phyloP scores from a whole-genome alignment of 2,888 invertebrate species.

The Campoplex nolae region DNA sequence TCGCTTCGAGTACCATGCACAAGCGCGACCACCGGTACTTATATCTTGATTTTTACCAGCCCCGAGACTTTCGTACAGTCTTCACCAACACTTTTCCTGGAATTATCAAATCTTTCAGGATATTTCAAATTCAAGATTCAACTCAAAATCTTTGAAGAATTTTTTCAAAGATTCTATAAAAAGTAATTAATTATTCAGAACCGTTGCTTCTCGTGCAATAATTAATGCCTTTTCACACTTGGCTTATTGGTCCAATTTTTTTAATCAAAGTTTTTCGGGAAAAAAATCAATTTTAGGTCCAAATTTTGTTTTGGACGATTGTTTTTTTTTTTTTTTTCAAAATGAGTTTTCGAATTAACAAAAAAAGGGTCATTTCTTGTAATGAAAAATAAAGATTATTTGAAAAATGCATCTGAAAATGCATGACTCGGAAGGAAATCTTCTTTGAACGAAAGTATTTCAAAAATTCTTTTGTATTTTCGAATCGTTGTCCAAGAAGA shows the following conservation, averaged over 20 bases:
- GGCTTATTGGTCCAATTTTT: too few relatives aligned
- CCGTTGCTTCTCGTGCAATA: background rate
- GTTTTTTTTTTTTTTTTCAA: background rate
- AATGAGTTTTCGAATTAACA: background rate
- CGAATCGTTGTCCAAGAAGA: background rate
- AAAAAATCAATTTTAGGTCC: too few relatives aligned
- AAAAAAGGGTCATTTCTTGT: too few relatives aligned
- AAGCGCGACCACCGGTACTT: conserved; percentile 68
- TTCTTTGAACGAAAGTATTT: background rate
- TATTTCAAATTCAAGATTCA: background rate
- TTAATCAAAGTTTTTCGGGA: too few relatives aligned
- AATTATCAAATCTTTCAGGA: background rate
- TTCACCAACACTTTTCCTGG: conserved; percentile 62
- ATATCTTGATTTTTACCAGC: conserved; percentile 77
- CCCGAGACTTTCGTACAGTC: conserved; percentile 81
- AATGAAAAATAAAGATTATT: background rate
- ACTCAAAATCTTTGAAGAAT: background rate
- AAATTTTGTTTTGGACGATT: background rate
- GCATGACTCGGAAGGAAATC: background rate
- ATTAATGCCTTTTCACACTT: too few relatives aligned
- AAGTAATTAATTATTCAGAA: background rate
- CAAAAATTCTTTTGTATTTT: background rate
- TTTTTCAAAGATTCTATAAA: background rate
- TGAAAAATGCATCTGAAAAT: background rate
- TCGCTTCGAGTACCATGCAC: conserved; percentile 41